Base-by-base conservation (phyloP, 2,113 vertebrate genomes). In the Myotis davidii region DNA sequence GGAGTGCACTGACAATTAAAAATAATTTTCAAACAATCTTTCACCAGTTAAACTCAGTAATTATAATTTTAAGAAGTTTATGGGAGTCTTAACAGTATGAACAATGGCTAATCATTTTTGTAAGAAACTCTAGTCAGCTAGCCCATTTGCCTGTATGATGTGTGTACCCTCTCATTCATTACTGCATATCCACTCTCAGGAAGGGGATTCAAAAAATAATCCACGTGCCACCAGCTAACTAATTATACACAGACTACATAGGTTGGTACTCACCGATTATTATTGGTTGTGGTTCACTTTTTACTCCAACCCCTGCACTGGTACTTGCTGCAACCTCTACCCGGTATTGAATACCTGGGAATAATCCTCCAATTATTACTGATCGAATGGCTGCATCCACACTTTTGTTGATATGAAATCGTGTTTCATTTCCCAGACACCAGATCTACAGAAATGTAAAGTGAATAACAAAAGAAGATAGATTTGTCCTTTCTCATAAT, bases 331-430 rank as follows among this genome's bases (percentile, higher is more conserved):
- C 99, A 76, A 99, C 99, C 97, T 99, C 99, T 96, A 99, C 99
- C 0, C 98, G 98, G 94, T 99, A 99, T 39, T 99, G 98, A 97
- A 99, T 98, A 86, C 99, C 99, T 84, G 99, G 99, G 98, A 99
- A 99, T 52, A 99, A 99, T 74, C 99, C 99, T 39, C 99, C 99
- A 94, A 99, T 99, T 97, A 99, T 99, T 95, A 99, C 99, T 11
- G 99, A 99, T 12, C 99, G 99, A 97, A 99, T 99, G 94, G 99
- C 99, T 65, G 99, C 99, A 92, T 99, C 99, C 97, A 99, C 99
- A 1, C 99, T 99, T 98, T 99, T 99, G 98, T 99, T 99, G 96
- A 99, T 98, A 95, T 99, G 99, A 98, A 99, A 99, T 52, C 99
- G 99, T 5, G 99, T 99, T 98, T 99, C 99, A 94, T 99, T 99